Evolutionary conservation across 2,113 vertebrate species (phyloP), one percentile per base, ranked within the genome.

Genomic region (Cephalopterus ornatus): DNA sequence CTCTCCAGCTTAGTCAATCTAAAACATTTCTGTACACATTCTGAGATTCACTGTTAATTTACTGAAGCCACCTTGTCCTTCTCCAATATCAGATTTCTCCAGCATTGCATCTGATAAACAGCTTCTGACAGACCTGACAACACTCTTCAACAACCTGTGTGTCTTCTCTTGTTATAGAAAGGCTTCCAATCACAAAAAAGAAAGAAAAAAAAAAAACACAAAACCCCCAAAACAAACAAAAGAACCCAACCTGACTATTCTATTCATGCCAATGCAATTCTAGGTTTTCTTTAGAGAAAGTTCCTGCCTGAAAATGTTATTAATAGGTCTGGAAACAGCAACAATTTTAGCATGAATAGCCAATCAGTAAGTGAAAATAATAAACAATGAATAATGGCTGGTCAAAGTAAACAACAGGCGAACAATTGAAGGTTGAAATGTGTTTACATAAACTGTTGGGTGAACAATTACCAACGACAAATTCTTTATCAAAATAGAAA

Each of bases 401-500:
- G 56, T 55, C 63, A 67, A 79, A 85, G 28, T 46, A 88, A 84
- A 85, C 27, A 70, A 71, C 2, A 55, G 32, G 49, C 44, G 23
- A 92, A 62, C 10, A 61, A 62, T 5, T 55, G 21, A 55, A 83
- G 5, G 15, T 66, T 93, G 53, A 83, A 93, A 90, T 42, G 22
- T 65, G 15, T 85, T 96, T 89, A 81, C 44, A 72, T 35, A 88
- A 93, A 88, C 15, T 78, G 27, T 46, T 84, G 58, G n/a, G n/a
- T 91, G 87, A 95, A 90, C 53, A 88, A 94, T 75, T 86, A 52
- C 42, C 32, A 58, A 52, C 82, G 79, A 89, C 30, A 92, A 91
- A 65, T 76, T 74, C 50, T 66, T 81, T 61, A 92, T 42, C 73
- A 80, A 95, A 91, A 89, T 33, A n/a, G 62, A 88, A 93, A 95